Conservation (phyloP, 2,797 vertebrate species). For the Gallirallus australis region DNA sequence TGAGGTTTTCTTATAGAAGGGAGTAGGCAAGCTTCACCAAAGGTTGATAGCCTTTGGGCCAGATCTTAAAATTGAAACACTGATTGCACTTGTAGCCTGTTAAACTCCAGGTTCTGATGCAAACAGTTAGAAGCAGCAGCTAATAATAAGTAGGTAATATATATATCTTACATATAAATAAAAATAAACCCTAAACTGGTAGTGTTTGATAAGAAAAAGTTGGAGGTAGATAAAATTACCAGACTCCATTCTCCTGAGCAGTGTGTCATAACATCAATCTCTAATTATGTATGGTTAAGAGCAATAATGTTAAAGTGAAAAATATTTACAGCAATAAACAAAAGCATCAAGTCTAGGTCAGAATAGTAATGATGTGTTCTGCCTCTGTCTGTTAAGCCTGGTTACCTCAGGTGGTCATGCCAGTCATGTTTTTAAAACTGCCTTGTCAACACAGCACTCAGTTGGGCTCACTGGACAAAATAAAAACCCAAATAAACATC, state of each 20-base stretch:
- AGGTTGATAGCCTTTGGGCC: not conserved
- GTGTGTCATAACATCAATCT: accelerated
- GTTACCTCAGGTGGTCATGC: not conserved
- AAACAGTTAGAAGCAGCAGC: not conserved
- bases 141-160: not conserved
- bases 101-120: not conserved
- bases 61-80: not conserved
- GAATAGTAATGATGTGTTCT: not conserved
- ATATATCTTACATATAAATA: accelerated
- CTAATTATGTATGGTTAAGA: not conserved
- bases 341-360: not conserved
- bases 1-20: not conserved
- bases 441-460: not conserved
- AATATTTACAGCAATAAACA: not conserved
- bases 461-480: not conserved
- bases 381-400: not conserved
- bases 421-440: not conserved
- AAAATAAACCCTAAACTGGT: not conserved
- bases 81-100: not conserved
- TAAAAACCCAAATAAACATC: not conserved
- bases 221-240: not conserved
- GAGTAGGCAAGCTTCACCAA: not conserved
- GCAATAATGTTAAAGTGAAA: not conserved
- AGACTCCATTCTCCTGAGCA: not conserved
- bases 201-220: not conserved